Conservation (phyloP, 1,140 invertebrate genomes). For the Dendroctonus valens region DNA sequence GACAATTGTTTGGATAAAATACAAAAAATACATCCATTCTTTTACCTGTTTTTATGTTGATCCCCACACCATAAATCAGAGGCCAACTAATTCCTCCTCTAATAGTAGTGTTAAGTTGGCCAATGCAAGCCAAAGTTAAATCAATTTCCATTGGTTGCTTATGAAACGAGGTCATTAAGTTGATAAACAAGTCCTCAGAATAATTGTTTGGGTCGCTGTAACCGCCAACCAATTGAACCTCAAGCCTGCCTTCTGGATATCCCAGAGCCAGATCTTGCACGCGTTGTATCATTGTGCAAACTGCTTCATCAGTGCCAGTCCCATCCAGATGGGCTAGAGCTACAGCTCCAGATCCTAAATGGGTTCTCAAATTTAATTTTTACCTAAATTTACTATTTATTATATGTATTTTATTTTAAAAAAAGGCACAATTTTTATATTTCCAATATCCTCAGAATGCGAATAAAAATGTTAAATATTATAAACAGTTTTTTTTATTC, state of each 20-base stretch:
- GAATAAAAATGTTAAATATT: no score
- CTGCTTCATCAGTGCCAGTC: conserved; percentile 73
- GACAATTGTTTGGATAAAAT: no score
- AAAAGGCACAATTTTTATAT: no score
- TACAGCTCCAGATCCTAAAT: conserved; percentile 74
- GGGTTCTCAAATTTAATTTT: no score
- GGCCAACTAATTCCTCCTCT: conserved; percentile 81
- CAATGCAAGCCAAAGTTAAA: conserved; percentile 83
- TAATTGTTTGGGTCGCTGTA: conserved; percentile 79
- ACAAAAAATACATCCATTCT: background rate
- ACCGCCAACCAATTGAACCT: conserved; percentile 86
- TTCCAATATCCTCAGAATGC: no score
- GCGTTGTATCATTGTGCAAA: conserved; percentile 72
- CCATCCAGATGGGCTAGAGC: conserved; percentile 88
- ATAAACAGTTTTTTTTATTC: no score
- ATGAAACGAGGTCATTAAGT: conserved; percentile 82
- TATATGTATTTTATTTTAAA: no score
- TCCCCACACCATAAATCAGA: conserved; percentile 85
- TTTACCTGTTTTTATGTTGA: conserved; percentile 80
- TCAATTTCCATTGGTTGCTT: conserved; percentile 85
- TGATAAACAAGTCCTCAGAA: conserved; percentile 85
- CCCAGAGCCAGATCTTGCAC: conserved; percentile 81
- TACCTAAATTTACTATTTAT: no score
- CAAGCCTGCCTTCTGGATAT: conserved; percentile 81
- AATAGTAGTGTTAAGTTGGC: conserved; percentile 82